Percentiles rank a stretch among this genome's conserved stretches.
Conservation (phyloP, 2,113 vertebrate species). For the Cavia porcellus region DNA sequence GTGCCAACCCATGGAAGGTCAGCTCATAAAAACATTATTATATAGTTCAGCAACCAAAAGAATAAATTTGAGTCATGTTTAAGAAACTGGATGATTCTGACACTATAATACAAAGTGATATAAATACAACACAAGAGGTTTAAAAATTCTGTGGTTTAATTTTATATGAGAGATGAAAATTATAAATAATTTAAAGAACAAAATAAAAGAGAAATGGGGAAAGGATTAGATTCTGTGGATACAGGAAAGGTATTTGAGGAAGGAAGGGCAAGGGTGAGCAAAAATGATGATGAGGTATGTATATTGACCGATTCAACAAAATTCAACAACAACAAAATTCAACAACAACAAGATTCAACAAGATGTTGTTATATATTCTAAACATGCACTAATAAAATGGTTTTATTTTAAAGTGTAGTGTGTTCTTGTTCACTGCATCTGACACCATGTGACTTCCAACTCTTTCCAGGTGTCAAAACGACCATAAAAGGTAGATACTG, state of each 20-base stretch:
- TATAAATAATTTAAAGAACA: not conserved
- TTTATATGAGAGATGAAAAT: not conserved
- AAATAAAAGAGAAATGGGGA: not conserved
- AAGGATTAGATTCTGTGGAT: not conserved
- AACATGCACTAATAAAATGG: not conserved
- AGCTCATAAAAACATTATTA: not conserved
- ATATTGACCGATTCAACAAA: not conserved
- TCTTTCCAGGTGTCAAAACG: not conserved
- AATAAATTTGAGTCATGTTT: not conserved
- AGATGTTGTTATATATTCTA: not conserved
- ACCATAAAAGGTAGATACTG: not conserved
- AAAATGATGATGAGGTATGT: not conserved
- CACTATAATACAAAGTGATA: not conserved
- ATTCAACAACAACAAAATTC: not conserved
- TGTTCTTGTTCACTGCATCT: not conserved
- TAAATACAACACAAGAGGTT: not conserved
- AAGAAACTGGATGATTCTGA: not conserved
- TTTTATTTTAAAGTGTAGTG: not conserved
- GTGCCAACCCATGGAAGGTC: not conserved
- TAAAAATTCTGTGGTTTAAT: not conserved
- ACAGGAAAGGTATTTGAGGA: not conserved
- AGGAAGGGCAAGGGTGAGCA: not conserved
- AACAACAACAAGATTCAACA: no score
- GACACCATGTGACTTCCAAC: not conserved
- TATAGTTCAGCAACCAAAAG: not conserved